phyloP scores from a whole-genome alignment of 2,888 invertebrate genomes.

The Alcis repandata region DNA sequence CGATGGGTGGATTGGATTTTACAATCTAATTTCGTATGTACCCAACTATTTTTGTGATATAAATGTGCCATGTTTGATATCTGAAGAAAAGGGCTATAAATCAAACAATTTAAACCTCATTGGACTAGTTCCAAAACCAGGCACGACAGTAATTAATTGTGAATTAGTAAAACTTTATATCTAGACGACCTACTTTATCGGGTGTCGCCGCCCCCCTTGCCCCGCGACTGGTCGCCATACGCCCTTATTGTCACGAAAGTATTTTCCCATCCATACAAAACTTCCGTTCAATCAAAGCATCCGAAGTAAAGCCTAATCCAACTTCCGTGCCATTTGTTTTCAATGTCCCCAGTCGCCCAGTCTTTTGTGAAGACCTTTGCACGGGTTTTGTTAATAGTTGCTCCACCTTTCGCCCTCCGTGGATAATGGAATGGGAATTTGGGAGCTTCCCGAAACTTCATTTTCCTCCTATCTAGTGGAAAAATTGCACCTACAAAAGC shows the following conservation, averaged over 20 bases:
- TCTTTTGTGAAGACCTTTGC: conserved; percentile 46
- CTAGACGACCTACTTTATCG: too few species aligned
- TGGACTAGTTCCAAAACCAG: too few species aligned
- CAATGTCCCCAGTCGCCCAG: conserved; percentile 51
- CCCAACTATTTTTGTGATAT: too few species aligned
- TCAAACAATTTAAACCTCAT: too few species aligned
- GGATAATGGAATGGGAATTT: conserved; percentile 25
- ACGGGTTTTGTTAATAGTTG: conserved; percentile 33
- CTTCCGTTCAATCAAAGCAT: conserved; percentile 53
- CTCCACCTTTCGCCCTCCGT: conserved; percentile 37
- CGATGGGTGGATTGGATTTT: too few species aligned
- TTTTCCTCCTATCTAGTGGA: conserved; percentile 15
- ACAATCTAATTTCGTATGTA: too few species aligned
- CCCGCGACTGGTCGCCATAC: not conserved
- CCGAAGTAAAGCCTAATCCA: conserved; percentile 49
- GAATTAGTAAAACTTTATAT: too few species aligned
- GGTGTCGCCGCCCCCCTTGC: too few species aligned
- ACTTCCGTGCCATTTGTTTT: conserved; percentile 56
- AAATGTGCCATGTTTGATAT: too few species aligned
- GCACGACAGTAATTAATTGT: too few species aligned
- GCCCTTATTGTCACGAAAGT: conserved; percentile 9
- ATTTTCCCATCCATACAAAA: conserved; percentile 26
- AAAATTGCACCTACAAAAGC: not conserved
- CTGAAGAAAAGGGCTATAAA: too few species aligned
- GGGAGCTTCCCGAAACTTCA: conserved; percentile 13